Evolutionary conservation across 37 sponge, comb jelly and placozoan species (phyloP), one percentile per base, ranked within the genome.

Genomic region (Amphimedon queenslandica): DNA sequence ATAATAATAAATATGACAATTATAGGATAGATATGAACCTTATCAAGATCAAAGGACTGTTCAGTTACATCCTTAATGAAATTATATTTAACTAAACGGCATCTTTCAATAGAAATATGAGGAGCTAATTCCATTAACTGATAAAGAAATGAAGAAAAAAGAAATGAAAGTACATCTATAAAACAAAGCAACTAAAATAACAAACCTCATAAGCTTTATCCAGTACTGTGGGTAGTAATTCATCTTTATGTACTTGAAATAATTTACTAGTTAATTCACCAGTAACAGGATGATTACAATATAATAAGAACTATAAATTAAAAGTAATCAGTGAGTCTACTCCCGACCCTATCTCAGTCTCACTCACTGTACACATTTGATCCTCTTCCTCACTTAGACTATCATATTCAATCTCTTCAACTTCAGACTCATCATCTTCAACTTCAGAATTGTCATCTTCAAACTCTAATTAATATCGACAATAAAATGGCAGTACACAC

Each of bases 61-160:
- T 93, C 94, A 32, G 90, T 47, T n/a, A 75, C 69, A 16, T 94
- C 95, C 25, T 80, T 80, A 65, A 81, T 87, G 75, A 83, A 84
- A 75, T 94, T 92, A 69, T 94, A 94, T 40, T 70, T 83, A 5
- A 94, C 88, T 37, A 94, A 29, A 10, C 95, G 69, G 68, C 95
- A 94, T 2, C 84, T 67, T 32, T 90, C 88, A 40, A 87, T 13
- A 0, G 95, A 79, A 20, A 91, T 79, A 42, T 55, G 40, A 5
- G 55, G 40, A 55, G 74, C 39, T 18, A 88, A 67, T 40, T 80
- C 81, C 35, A 88, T 67, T 57, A 89, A n/a, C 93, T 92, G 72
- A 16, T 42, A 58, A 58, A 32, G 58, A 8, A 13, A 8, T 18
- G 51, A n/a, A 29, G 24, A 24, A 63, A 24, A 67, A 10, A 18